Conservation (phyloP, 2,797 vertebrate species). For the Peromyscus nudipes region DNA sequence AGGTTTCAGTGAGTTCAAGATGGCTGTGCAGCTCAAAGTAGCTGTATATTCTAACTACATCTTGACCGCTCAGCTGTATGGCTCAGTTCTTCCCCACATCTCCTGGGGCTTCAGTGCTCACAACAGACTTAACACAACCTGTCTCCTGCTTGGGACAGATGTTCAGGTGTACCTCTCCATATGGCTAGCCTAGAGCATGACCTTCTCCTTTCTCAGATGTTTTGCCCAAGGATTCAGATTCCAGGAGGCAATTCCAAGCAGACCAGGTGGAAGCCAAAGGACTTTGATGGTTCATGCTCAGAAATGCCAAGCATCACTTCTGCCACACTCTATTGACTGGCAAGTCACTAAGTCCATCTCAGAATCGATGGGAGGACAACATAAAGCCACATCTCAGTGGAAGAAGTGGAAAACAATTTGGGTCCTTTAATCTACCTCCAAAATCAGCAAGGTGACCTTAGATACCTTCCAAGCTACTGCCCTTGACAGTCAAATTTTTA, state of each 20-base stretch:
- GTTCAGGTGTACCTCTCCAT: not conserved
- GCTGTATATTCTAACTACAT: not conserved
- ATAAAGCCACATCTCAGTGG: constrained; percentile 5
- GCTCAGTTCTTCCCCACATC: not conserved
- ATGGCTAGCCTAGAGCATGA: not conserved
- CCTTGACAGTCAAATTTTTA: constrained; percentile 3
- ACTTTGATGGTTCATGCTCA: not conserved
- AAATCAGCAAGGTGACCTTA: not conserved
- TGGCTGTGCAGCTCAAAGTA: not conserved
- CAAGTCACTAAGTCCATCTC: not conserved
- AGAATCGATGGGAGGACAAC: not conserved
- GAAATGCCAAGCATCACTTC: not conserved
- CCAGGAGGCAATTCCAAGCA: constrained; percentile 16
- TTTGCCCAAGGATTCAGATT: not conserved
- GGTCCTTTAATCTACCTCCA: constrained; percentile 23
- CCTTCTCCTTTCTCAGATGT: not conserved
- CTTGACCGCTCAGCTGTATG: not conserved
- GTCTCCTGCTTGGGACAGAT: not conserved
- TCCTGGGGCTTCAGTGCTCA: not conserved
- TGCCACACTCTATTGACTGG: not conserved
- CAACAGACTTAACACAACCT: not conserved
- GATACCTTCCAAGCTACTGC: not conserved
- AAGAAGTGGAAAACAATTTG: not conserved
- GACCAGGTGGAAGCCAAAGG: not conserved
- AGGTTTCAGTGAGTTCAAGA: not conserved